Conservation (phyloP, 2,797 vertebrate species). For the Pseudopleuronectes americanus region DNA sequence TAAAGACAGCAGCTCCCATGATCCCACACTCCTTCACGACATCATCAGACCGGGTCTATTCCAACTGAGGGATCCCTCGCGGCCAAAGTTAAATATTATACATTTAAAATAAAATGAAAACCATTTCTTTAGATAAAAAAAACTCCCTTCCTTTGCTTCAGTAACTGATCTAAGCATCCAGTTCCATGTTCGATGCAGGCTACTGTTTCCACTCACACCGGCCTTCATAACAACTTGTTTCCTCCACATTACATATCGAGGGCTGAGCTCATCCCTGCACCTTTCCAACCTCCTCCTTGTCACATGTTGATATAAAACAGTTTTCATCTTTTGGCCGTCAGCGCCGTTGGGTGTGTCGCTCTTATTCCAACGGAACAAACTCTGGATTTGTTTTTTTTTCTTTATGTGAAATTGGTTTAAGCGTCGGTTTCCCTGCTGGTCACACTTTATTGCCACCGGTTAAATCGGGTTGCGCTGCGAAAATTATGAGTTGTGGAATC, state of each 20-base stretch:
- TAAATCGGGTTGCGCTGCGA: conserved; percentile 21
- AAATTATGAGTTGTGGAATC: conserved; percentile 22
- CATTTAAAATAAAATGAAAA: too few species aligned
- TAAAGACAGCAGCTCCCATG: too few species aligned
- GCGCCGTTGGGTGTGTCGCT: conserved; percentile 48
- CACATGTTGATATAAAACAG: conserved; percentile 8
- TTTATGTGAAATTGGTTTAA: conserved; percentile 34
- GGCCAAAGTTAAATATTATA: too few species aligned
- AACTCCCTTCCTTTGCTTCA: too few species aligned
- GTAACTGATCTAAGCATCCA: too few species aligned
- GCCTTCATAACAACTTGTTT: background rate
- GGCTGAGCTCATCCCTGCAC: conserved; percentile 7
- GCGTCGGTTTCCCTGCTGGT: conserved; percentile 35
- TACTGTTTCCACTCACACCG: background rate
- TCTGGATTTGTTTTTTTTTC: conserved; percentile 28
- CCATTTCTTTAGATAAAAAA: too few species aligned
- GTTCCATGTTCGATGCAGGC: too few species aligned
- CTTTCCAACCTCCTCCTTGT: conserved; percentile 4
- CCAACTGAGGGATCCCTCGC: too few species aligned
- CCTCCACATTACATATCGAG: background rate
- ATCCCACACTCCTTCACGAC: too few species aligned
- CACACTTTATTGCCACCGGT: conserved; percentile 35
- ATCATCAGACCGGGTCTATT: too few species aligned
- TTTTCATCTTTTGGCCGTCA: conserved; percentile 32
- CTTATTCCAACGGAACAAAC: conserved; percentile 39